phyloP scores from a whole-genome alignment of 2,888 invertebrate genomes.

The Microdon myrmicae region DNA sequence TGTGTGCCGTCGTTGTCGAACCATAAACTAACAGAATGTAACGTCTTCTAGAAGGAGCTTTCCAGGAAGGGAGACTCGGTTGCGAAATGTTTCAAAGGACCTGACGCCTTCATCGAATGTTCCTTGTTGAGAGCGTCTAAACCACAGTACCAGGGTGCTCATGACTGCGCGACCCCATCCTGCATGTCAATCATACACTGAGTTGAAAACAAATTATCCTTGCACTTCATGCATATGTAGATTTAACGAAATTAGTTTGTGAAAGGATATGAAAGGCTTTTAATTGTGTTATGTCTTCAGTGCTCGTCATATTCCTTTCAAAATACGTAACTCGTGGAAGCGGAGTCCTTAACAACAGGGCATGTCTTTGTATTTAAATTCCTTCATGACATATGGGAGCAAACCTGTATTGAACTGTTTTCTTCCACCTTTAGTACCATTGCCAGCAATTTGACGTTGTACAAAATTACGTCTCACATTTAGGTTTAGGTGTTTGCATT shows the following conservation, averaged over 20 bases:
- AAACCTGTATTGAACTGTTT: too few relatives aligned
- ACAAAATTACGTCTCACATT: too few relatives aligned
- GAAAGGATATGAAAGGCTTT: slow-evolving; percentile 44
- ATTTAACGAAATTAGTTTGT: slow-evolving; percentile 44
- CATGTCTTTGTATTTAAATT: too few relatives aligned
- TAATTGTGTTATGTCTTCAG: slow-evolving; percentile 39
- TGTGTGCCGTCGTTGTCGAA: slow-evolving; percentile 1
- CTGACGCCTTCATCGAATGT: slow-evolving; percentile 12
- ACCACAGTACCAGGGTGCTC: slow-evolving; percentile 24
- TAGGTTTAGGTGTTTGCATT: slow-evolving; percentile 18
- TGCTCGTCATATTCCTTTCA: too few relatives aligned
- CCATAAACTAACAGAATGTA: slow-evolving; percentile 16
- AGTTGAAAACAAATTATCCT: slow-evolving; percentile 49
- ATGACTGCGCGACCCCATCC: background rate
- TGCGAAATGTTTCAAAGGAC: slow-evolving; percentile 17
- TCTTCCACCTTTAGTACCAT: too few relatives aligned
- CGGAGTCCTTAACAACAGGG: too few relatives aligned
- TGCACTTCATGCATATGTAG: slow-evolving; percentile 45
- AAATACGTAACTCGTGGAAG: too few relatives aligned
- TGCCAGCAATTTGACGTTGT: too few relatives aligned
- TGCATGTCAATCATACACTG: slow-evolving; percentile 44
- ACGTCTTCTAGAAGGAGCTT: slow-evolving; percentile 13
- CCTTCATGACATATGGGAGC: too few relatives aligned
- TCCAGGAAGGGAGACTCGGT: slow-evolving; percentile 28
- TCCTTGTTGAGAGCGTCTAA: slow-evolving; percentile 25